phyloP scores from a whole-genome alignment of 2,888 invertebrate species.

The Anagyrus pseudococci region DNA sequence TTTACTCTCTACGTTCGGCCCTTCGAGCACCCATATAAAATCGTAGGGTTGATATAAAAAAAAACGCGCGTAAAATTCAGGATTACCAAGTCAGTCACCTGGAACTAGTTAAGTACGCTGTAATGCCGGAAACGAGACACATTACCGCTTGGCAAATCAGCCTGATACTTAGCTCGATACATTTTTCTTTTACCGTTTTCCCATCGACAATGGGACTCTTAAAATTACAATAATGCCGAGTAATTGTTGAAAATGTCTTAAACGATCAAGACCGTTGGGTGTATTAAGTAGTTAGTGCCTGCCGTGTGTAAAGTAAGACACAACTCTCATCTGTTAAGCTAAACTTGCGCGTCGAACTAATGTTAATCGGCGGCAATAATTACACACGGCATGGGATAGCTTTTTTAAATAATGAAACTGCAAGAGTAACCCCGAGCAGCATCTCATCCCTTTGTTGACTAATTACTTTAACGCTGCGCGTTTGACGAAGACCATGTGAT shows the following conservation, averaged over 20 bases:
- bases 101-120: no score
- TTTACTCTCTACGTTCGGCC: background rate
- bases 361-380: slow-evolving; percentile 27
- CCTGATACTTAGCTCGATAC: background rate
- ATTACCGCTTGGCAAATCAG: no score
- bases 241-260: slow-evolving; percentile 27
- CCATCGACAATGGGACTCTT: background rate
- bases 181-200: background rate
- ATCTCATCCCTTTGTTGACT: slow-evolving; percentile 12
- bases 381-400: slow-evolving; percentile 24
- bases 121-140: no score
- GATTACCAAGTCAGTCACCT: no score
- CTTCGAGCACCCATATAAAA: no score
- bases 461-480: slow-evolving; percentile 25
- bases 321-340: background rate
- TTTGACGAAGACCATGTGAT: slow-evolving; percentile 18
- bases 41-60: no score
- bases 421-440: background rate
- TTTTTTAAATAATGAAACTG: no score
- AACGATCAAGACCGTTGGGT: slow-evolving; percentile 6
- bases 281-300: slow-evolving; percentile 5
- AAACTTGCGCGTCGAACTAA: background rate
- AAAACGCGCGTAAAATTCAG: no score
- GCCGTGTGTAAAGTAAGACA: background rate
- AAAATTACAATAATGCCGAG: slow-evolving; percentile 1